Evolutionary conservation across 2,113 vertebrate genomes (phyloP), one percentile per base, ranked within the genome.

Genomic region (Hepsetus odoe): DNA sequence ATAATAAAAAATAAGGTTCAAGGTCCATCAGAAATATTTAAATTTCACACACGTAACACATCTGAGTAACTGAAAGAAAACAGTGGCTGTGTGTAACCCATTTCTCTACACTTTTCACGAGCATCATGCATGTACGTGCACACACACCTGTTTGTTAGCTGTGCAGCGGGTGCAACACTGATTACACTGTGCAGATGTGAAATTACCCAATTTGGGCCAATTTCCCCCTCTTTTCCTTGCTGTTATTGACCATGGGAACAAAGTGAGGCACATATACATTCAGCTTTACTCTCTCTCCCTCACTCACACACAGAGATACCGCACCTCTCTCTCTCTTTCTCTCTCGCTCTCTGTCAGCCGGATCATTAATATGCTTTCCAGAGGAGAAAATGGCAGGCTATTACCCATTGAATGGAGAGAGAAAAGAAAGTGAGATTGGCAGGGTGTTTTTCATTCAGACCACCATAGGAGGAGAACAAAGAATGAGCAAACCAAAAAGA

Each of bases 121-220:
- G 28, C 61, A 66, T 18, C 65, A 59, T 26, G 20, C 51, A 56
- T 3, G 32, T 22, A 71, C 74, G 46, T 46, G 5, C 53, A 74
- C 59, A 12, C 42, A n/a, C 56, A 79, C 56, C 67, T 80, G 67
- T 49, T 70, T 72, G 77, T 83, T 72, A 80, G 33, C 51, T 11
- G 51, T 77, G 62, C 69, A 51, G 65, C 59, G 68, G 62, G 55
- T 62, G n/a, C 62, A 64, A 73, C 74, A 83, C 79, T 77, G 65
- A 83, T 77, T 83, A 64, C 75, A 77, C 80, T 69, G 79, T 76
- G 69, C 81, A 84, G 76, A 74, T 86, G 55, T 81, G 38, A 84
- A 83, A 83, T 82, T 78, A 83, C 74, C 65, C 78, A 53, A 83
- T 77, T 83, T 62, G 62, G 74, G 56, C 74, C 75, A 83, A 83